These are phyloP conservation scores for Rhimphoctona megacephalus DNA, from an alignment of 2,888 invertebrate species.

Conservation along the genomic window DNA sequence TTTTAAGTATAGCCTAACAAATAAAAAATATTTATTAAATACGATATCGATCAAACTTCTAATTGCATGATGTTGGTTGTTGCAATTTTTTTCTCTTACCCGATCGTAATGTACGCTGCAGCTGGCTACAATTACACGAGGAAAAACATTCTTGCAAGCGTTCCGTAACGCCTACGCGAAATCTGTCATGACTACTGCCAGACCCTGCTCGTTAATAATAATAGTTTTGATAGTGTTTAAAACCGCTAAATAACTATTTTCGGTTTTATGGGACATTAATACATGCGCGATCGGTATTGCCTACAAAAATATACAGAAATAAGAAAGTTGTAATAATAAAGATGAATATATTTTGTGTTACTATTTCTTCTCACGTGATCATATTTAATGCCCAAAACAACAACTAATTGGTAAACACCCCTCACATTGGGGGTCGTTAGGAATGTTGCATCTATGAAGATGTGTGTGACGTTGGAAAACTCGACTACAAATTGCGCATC, in stretches of 20 bases:
- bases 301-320: conserved; percentile 33
- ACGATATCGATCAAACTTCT: not conserved
- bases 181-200: conserved; percentile 34
- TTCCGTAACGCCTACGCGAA: conserved; percentile 43
- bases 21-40: conserved; percentile 12
- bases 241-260: conserved; percentile 31
- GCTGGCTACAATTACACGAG: conserved; percentile 16
- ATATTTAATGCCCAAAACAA: conserved; percentile 38
- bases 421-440: conserved; percentile 32
- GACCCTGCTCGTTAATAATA: not conserved
- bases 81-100: not conserved
- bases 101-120: conserved; percentile 44
- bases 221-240: not conserved
- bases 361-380: conserved; percentile 35
- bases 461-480: conserved; percentile 21
- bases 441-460: conserved; percentile 56
- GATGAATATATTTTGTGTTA: conserved; percentile 7
- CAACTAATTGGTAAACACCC: conserved; percentile 30
- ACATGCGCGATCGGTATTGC: conserved; percentile 38
- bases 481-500: conserved; percentile 36
- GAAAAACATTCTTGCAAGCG: conserved; percentile 12
- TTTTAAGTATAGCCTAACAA: conserved; percentile 18
- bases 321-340: not conserved
- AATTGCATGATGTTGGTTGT: not conserved
- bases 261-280: conserved; percentile 33